Evolutionary conservation across 2,888 invertebrate genomes (phyloP).

Genomic region (Dynastes hyllus): DNA sequence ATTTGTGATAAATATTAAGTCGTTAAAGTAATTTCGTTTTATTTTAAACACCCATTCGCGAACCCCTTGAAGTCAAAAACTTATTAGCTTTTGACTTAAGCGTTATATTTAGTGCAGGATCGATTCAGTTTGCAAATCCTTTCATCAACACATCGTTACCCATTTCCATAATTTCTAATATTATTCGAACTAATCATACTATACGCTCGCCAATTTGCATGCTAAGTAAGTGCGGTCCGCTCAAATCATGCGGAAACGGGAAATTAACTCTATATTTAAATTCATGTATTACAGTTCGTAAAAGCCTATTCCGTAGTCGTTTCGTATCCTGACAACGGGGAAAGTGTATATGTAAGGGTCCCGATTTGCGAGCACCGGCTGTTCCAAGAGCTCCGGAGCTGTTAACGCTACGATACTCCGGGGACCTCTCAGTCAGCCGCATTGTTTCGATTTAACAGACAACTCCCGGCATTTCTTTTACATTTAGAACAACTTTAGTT

Average conservation of each 20-base stretch:
- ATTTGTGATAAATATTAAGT: too few species aligned
- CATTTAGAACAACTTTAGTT: constrained; percentile 57
- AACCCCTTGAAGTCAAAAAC: too few species aligned
- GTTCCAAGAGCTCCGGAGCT: constrained; percentile 58
- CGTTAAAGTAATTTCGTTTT: too few species aligned
- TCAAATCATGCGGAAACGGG: constrained; percentile 22
- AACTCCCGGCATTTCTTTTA: constrained; percentile 64
- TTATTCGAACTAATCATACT: constrained; percentile 40
- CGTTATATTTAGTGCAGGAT: too few species aligned
- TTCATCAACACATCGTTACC: too few species aligned
- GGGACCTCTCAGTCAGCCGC: constrained; percentile 63
- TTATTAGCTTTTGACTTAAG: too few species aligned
- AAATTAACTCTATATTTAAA: constrained; percentile 45
- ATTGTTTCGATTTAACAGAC: constrained; percentile 65
- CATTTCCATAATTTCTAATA: constrained; percentile 35
- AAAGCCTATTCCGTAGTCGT: constrained; percentile 42
- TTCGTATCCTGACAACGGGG: constrained; percentile 22
- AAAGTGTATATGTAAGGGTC: constrained; percentile 50
- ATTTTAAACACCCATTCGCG: too few species aligned
- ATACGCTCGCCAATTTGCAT: constrained; percentile 37
- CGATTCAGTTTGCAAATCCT: too few species aligned
- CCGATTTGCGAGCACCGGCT: constrained; percentile 51
- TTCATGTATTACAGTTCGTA: constrained; percentile 43
- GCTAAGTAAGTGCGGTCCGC: constrained; percentile 20
- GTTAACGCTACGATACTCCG: constrained; percentile 61